Base-by-base conservation (phyloP, 2,888 invertebrate species). In the Stramonita haemastoma region DNA sequence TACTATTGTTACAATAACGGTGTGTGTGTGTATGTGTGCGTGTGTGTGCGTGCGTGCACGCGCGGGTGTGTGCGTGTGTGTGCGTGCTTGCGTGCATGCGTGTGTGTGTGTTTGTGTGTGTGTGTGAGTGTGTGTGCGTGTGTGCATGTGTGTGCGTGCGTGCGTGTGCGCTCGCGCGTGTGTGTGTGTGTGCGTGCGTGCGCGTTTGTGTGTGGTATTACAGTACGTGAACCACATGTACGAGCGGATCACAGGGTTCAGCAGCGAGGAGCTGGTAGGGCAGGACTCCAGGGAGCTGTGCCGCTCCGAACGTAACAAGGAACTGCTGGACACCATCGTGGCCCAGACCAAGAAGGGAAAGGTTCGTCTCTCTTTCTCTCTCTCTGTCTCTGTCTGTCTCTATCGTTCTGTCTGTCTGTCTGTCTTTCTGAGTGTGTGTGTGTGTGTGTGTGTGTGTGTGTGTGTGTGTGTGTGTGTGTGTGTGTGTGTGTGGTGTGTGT, bases 171-270 rank as follows among this genome's bases (percentile, higher is more conserved):
- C 60, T n/a, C n/a, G n/a, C 60, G n/a, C 19, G 79, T 34, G 34
- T 32, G 34, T 32, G 79, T 73, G 83, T 83, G 36, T 46, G 32
- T 83, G 34, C 5, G 34, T 34, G 36, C 36, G 17, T 19, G 60
- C 4, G 29, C n/a, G n/a, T 29, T 1, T 15, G 6, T 22, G n/a
- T 57, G 83, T 84, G 89, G 66, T 91, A 60, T 96, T 96, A 86
- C 97, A 98, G 98, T 98, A 98, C 95, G 97, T 98, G 93, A 99
- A 99, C 96, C 97, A 97, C 94, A 97, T 98, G 36, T 98, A 98
- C 96, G 98, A 98, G 96, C 97, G 97, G 91, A 96, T 98, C 92
- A 97, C 98, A 92, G 98, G 98, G 79, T 97, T 97, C 96, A 97
- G 97, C 93, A 96, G 96, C 93, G 97, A 97, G 88, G 97, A 97